Evolutionary conservation across 1,140 invertebrate genomes (phyloP), one percentile per base, ranked within the genome.

Genomic region (Heliconius congener): DNA sequence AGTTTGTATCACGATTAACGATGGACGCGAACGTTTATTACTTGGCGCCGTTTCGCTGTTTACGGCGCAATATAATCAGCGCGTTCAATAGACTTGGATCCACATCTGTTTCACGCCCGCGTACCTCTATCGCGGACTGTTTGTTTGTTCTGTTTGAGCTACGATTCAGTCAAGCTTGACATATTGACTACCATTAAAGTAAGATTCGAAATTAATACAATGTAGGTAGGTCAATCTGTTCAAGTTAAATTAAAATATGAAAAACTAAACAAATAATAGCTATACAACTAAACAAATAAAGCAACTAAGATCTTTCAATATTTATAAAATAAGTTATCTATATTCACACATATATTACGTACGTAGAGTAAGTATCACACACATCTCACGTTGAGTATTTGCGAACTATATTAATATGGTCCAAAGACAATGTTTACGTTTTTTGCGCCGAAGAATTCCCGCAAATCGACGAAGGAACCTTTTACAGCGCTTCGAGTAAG

Each of bases 31-130:
- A 79, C 50, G 42, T 82, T 82, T 82, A 82, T 71, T 74, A 73
- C 72, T 77, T 80, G 75, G 81, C 78, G 81, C 81, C 74, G 46
- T 80, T 82, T 74, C 77, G 55, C 42, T 52, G 50, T 82, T 82
- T 82, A 82, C 46, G 66, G 71, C 71, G 78, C 72, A 82, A 52
- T 80, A 79, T 82, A 77, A 80, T 82, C 75, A 52, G 60, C 46
- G 46, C 74, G 75, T 60, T 52, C 80, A 78, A 81, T 81, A 76
- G 80, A 81, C 55, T 79, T 71, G 78, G 66, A 80, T 79, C 74
- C 71, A 70, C 77, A 78, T 81, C 78, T 82, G 80, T 79, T 81
- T 76, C 79, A 76, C 76, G 79, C 79, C 55, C 72, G 71, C 73
- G 70, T 78, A 78, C 57, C 70, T 79, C 77, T 60, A 75, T 82